Percentiles rank a stretch among this genome's conserved stretches.
Evolutionary conservation across 2,113 vertebrate genomes (phyloP).

Genomic region (Panthera uncia): DNA sequence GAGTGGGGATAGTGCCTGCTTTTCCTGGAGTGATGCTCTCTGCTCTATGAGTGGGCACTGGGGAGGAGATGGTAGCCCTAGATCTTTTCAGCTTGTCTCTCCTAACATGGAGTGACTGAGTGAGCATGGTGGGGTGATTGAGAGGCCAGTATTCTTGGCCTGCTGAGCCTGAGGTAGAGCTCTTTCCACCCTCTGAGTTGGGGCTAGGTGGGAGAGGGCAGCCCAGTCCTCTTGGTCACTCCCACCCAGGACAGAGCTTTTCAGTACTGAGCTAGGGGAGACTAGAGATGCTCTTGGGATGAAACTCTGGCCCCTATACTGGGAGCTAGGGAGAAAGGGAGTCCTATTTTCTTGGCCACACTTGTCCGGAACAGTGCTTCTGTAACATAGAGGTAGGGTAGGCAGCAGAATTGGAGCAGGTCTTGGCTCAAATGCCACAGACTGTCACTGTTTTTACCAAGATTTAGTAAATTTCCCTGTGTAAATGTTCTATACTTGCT

Average conservation of each 20-base stretch:
- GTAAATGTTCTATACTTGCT: slow-evolving; percentile 31
- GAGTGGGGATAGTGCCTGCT: background rate
- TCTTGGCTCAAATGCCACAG: background rate
- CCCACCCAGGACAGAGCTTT: background rate
- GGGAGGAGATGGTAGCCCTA: background rate
- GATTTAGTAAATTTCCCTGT: slow-evolving; percentile 13
- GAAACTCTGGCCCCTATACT: background rate
- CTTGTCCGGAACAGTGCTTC: background rate
- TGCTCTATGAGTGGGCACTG: background rate
- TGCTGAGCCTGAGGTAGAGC: background rate
- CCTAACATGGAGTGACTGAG: background rate
- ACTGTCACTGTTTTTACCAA: background rate
- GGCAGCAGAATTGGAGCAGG: background rate
- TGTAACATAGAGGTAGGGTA: background rate
- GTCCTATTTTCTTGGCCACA: background rate
- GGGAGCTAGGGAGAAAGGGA: background rate
- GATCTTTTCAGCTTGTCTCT: background rate
- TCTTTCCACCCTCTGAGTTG: background rate
- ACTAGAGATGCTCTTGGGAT: background rate
- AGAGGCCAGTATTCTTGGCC: background rate
- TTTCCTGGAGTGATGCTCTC: background rate
- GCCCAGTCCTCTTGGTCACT: background rate
- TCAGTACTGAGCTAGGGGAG: background rate
- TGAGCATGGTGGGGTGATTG: background rate
- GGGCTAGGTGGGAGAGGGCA: background rate